Evolutionary conservation across 2,797 vertebrate species (phyloP).

Genomic region (Apogon hyalosoma): DNA sequence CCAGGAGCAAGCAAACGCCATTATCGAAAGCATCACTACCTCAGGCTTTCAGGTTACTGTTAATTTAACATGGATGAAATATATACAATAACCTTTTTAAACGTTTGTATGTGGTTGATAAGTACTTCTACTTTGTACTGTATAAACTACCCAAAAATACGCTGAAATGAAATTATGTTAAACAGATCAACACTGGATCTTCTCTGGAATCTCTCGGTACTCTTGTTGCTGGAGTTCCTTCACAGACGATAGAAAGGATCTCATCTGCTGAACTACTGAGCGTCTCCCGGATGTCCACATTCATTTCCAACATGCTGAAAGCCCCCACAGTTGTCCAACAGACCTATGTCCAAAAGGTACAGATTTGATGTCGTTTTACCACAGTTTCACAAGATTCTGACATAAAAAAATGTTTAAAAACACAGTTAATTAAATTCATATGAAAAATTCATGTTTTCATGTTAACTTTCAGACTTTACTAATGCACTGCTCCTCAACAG

Average conservation of each 20-base stretch:
- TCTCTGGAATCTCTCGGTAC: constrained; percentile 71
- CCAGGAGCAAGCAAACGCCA: constrained; percentile 61
- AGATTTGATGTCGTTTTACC: neutral
- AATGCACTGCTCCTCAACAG: constrained; percentile 39
- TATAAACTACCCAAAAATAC: too few species aligned
- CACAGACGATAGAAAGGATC: constrained; percentile 46
- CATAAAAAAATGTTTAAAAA: constrained; percentile 1
- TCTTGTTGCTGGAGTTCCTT: constrained; percentile 68
- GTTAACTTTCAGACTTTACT: neutral
- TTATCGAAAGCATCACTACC: constrained; percentile 59
- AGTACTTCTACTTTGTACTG: too few species aligned
- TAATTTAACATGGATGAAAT: neutral
- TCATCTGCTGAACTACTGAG: constrained; percentile 45
- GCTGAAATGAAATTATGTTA: constrained; percentile 6
- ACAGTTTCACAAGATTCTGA: neutral
- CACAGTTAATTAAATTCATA: neutral
- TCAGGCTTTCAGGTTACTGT: constrained; percentile 56
- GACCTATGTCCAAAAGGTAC: constrained; percentile 69
- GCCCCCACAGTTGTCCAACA: constrained; percentile 62
- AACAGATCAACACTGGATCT: constrained; percentile 62
- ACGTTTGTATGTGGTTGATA: neutral
- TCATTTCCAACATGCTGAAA: constrained; percentile 70
- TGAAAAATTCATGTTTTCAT: neutral
- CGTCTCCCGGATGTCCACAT: constrained; percentile 47
- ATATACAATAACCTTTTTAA: neutral